phyloP scores from a whole-genome alignment of 2,113 vertebrate species.

The Ivindomyrus marchei region DNA sequence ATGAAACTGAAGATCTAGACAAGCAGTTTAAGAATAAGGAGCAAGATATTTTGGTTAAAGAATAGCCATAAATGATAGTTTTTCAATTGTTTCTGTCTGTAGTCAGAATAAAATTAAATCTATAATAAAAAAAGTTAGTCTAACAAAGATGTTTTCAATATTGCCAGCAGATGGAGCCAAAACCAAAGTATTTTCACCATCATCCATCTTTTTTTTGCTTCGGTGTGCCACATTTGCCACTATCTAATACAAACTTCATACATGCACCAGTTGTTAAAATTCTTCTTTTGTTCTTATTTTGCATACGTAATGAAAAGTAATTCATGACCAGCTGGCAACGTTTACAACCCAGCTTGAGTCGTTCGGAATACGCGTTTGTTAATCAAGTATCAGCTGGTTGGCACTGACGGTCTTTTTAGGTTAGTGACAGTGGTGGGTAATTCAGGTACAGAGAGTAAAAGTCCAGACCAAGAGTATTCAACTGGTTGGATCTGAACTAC shows the following conservation, averaged over 20 bases:
- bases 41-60: not conserved
- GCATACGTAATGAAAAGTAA: not conserved
- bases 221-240: not conserved
- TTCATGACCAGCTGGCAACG: not conserved
- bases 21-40: not conserved
- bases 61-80: not conserved
- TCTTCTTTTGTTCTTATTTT: not conserved
- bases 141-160: not conserved
- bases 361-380: not conserved
- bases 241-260: not conserved
- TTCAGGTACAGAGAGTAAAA: not conserved
- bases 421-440: not conserved
- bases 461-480: not conserved
- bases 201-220: not conserved
- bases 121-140: not conserved
- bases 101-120: not conserved
- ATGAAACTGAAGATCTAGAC: not conserved
- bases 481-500: not conserved
- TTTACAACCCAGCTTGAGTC: not conserved
- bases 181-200: not conserved
- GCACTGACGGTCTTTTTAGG: not conserved
- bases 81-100: not conserved
- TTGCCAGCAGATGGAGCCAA: slow-evolving; percentile 13
- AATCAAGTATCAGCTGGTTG: not conserved
- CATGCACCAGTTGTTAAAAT: not conserved